Conservation (phyloP, 2,113 vertebrate genomes). For the Semicossyphus pulcher region DNA sequence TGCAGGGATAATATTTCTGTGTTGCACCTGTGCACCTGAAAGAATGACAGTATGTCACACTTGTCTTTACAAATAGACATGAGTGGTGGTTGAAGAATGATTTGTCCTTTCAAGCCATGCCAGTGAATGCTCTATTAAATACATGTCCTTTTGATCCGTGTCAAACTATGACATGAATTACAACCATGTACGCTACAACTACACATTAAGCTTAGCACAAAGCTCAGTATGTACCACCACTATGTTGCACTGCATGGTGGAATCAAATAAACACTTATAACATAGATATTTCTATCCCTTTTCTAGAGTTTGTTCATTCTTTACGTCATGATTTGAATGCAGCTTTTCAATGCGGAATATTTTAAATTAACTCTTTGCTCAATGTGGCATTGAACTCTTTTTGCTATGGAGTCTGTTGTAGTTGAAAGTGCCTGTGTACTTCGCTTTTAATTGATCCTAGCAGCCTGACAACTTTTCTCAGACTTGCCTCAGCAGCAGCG, state of each 20-base stretch:
- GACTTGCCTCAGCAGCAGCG: no score
- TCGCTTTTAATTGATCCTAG: no score
- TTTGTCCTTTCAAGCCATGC: conserved; percentile 66
- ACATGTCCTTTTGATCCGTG: conserved; percentile 60
- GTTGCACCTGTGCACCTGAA: conserved; percentile 72
- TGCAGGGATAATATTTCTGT: conserved; percentile 43
- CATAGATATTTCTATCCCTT: conserved; percentile 13
- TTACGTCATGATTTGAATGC: background rate
- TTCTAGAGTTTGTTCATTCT: conserved; percentile 2
- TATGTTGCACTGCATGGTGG: conserved; percentile 32
- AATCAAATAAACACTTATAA: conserved; percentile 53
- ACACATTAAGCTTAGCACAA: conserved; percentile 54
- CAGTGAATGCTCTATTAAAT: conserved; percentile 68
- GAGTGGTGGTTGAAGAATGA: conserved; percentile 63
- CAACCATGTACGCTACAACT: conserved; percentile 46
- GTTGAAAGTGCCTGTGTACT: no score
- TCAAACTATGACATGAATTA: conserved; percentile 72
- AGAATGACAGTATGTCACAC: conserved; percentile 70
- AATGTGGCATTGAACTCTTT: background rate
- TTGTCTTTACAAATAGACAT: conserved; percentile 78
- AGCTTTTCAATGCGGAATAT: background rate
- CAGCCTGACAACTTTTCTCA: no score
- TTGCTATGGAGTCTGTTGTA: no score
- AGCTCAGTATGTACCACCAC: conserved; percentile 29
- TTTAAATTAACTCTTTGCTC: no score